Evolutionary conservation across 2,888 invertebrate genomes (phyloP).

Genomic region (Drosophila demipolita): DNA sequence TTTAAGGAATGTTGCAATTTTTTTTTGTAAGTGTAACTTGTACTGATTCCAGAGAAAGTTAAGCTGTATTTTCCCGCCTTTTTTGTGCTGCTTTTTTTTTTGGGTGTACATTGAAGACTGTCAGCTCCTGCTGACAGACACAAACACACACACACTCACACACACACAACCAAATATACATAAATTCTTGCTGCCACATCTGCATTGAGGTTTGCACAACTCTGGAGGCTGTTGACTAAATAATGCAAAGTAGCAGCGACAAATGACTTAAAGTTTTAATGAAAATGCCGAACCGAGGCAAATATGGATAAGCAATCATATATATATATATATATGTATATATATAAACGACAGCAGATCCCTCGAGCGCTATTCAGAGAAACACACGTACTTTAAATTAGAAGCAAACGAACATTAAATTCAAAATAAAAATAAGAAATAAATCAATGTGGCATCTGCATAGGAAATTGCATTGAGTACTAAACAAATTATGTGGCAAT

Average conservation of each 20-base stretch:
- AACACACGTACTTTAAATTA: slow-evolving; percentile 60
- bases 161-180: slow-evolving; percentile 1
- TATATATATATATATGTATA: neutral
- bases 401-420: slow-evolving; percentile 48
- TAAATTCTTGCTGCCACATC: slow-evolving; percentile 14
- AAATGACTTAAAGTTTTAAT: slow-evolving; percentile 77
- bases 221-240: slow-evolving; percentile 65
- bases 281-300: slow-evolving; percentile 60
- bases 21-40: neutral
- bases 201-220: slow-evolving; percentile 29
- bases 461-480: slow-evolving; percentile 17
- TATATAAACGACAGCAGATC: slow-evolving; percentile 5
- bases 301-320: slow-evolving; percentile 29
- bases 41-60: slow-evolving; percentile 25
- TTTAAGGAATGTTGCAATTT: neutral
- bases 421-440: neutral
- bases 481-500: slow-evolving; percentile 44
- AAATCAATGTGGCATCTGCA: slow-evolving; percentile 28
- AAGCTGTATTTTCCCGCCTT: slow-evolving; percentile 12
- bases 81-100: slow-evolving; percentile 39
- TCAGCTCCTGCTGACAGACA: slow-evolving; percentile 15
- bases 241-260: slow-evolving; percentile 73
- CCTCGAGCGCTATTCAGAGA: slow-evolving; percentile 44
- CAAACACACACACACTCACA: slow-evolving; percentile 9
- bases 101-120: slow-evolving; percentile 38